These are phyloP conservation scores for Mythimna vitellina DNA, from an alignment of 2,888 invertebrate species.

Conservation along the genomic window DNA sequence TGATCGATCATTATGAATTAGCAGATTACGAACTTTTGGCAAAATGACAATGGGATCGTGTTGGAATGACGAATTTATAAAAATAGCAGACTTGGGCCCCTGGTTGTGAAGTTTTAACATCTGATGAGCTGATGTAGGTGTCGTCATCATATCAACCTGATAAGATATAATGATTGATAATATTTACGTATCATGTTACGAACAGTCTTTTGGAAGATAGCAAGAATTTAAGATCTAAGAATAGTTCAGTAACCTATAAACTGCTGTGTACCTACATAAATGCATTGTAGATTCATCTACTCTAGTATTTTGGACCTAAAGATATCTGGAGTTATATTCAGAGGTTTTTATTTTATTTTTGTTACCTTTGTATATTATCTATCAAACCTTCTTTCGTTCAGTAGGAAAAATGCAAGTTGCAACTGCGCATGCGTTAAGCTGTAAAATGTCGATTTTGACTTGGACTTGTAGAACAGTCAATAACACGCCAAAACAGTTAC, in stretches of 20 bases:
- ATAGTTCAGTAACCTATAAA: constrained; percentile 12
- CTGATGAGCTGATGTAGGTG: background rate
- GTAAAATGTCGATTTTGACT: constrained; percentile 47
- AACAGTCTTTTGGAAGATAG: constrained; percentile 8
- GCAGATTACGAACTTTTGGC: too few species aligned
- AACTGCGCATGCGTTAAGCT: constrained; percentile 46
- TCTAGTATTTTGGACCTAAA: background rate
- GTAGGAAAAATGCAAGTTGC: background rate
- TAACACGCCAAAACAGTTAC: constrained; percentile 4
- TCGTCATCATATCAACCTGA: constrained; percentile 5
- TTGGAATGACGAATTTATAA: too few species aligned
- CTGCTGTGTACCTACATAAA: background rate
- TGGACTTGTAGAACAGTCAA: constrained; percentile 21
- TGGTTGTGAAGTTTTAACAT: too few species aligned
- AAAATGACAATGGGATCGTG: too few species aligned
- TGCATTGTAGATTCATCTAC: background rate
- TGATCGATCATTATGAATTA: too few species aligned
- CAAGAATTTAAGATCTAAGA: constrained; percentile 4
- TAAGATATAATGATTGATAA: constrained; percentile 29
- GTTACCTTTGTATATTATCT: background rate
- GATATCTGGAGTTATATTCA: background rate
- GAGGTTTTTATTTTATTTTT: constrained; percentile 3
- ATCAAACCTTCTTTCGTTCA: constrained; percentile 11
- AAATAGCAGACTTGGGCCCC: too few species aligned
- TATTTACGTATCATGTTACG: constrained; percentile 12